phyloP scores from a whole-genome alignment of 1,140 invertebrate genomes.

The Liolophura sinensis region DNA sequence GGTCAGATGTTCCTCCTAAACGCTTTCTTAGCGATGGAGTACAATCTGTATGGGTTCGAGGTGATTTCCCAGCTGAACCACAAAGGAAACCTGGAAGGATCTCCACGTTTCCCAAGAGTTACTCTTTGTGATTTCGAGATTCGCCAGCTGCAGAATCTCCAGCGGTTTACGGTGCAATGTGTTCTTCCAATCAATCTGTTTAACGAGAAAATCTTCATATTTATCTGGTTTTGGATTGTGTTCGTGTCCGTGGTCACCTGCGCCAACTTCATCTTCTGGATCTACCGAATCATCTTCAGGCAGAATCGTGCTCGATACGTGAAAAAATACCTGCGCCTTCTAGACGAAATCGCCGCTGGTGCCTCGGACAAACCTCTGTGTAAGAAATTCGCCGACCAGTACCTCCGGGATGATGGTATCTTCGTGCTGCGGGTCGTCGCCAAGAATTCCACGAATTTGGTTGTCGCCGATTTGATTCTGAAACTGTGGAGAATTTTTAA shows the following conservation, averaged over 20 bases:
- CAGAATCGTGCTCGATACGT: conserved; percentile 45
- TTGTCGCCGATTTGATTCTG: conserved; percentile 48
- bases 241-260: conserved; percentile 54
- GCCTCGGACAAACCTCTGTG: conserved; percentile 45
- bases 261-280: conserved; percentile 37
- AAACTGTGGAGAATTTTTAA: conserved; percentile 50
- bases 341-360: conserved; percentile 28
- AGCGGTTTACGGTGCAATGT: conserved; percentile 57
- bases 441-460: conserved; percentile 54
- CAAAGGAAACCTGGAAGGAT: conserved; percentile 35
- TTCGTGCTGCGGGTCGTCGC: conserved; percentile 51
- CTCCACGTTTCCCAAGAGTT: conserved; percentile 48
- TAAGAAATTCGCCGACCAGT: conserved; percentile 42
- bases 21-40: conserved; percentile 41
- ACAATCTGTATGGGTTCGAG: conserved; percentile 59
- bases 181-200: conserved; percentile 63
- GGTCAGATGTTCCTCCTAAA: conserved; percentile 46
- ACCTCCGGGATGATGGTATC: conserved; percentile 52
- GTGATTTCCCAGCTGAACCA: conserved; percentile 33
- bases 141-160: conserved; percentile 44
- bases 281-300: conserved; percentile 37
- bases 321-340: conserved; percentile 48
- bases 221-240: conserved; percentile 63
- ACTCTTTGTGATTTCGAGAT: conserved; percentile 54
- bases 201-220: conserved; percentile 64